A percentile compares a stretch with the other conserved stretches of the same genome.
Evolutionary conservation across 30 jellyfish, hydroid and myxozoan genomes (phyloP).

Genomic region (Mastigias papua): DNA sequence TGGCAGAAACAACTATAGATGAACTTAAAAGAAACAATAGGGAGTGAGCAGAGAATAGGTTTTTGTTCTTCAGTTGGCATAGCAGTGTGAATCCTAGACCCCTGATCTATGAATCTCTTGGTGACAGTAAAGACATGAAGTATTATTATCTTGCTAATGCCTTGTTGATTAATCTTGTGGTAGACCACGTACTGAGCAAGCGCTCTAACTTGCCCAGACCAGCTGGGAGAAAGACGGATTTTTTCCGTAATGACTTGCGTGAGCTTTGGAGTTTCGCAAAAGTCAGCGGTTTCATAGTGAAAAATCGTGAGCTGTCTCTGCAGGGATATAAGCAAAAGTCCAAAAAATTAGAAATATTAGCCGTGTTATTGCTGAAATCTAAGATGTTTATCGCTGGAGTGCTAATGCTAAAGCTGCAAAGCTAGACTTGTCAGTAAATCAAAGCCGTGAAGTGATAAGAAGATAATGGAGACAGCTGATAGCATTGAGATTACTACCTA

Average conservation of each 20-base stretch:
- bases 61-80: background rate
- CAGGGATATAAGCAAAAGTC: background rate
- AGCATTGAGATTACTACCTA: no score
- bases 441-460: no score
- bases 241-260: background rate
- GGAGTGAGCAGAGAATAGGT: background rate
- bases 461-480: no score
- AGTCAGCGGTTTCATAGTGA: background rate
- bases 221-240: constrained; percentile 2
- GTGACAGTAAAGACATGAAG: background rate
- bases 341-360: background rate
- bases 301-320: background rate
- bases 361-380: background rate
- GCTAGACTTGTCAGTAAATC: background rate
- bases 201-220: background rate
- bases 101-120: background rate
- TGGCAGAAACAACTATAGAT: background rate
- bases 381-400: background rate
- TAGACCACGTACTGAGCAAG: background rate
- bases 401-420: background rate
- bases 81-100: background rate
- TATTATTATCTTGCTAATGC: no score
- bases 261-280: background rate
- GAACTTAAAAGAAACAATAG: background rate
- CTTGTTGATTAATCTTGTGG: no score